Conservation (phyloP, 2,797 vertebrate genomes). For the Natrix natrix region DNA sequence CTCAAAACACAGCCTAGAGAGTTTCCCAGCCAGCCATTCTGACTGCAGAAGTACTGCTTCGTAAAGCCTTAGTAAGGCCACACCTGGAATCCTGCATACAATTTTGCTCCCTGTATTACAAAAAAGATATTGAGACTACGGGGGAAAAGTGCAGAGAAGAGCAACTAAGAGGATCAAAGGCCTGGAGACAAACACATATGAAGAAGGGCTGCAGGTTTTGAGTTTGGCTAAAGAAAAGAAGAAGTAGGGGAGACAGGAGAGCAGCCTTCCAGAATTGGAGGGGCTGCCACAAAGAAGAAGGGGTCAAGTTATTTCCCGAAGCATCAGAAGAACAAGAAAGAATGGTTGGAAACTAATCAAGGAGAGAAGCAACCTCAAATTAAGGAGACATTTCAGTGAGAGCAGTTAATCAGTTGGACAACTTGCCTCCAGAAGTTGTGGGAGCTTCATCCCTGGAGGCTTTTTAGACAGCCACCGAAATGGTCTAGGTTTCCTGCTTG, state of each 20-base stretch:
- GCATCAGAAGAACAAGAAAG: not conserved
- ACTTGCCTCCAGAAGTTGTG: too few species aligned
- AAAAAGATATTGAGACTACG: not conserved
- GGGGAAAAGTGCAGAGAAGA: not conserved
- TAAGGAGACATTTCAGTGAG: not conserved
- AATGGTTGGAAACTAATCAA: not conserved
- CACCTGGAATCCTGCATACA: not conserved
- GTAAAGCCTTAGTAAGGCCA: not conserved
- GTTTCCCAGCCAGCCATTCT: not conserved
- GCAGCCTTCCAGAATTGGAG: not conserved
- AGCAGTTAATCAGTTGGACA: too few species aligned
- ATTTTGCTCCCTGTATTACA: not conserved
- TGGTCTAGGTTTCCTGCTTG: too few species aligned
- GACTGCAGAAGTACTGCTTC: not conserved
- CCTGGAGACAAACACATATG: not conserved
- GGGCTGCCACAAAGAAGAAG: not conserved
- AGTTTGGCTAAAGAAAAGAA: not conserved
- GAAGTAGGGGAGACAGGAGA: not conserved
- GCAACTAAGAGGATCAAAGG: not conserved
- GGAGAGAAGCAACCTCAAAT: not conserved
- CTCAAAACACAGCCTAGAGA: too few species aligned
- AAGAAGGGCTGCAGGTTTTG: not conserved
- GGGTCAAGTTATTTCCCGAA: not conserved
- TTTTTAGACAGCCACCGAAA: too few species aligned
- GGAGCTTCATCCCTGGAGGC: too few species aligned